A percentile compares a stretch with the other conserved stretches of the same genome.
These are phyloP conservation scores for Hephaestus fuliginosus DNA, from an alignment of 2,797 vertebrate genomes.

Conservation along the genomic window DNA sequence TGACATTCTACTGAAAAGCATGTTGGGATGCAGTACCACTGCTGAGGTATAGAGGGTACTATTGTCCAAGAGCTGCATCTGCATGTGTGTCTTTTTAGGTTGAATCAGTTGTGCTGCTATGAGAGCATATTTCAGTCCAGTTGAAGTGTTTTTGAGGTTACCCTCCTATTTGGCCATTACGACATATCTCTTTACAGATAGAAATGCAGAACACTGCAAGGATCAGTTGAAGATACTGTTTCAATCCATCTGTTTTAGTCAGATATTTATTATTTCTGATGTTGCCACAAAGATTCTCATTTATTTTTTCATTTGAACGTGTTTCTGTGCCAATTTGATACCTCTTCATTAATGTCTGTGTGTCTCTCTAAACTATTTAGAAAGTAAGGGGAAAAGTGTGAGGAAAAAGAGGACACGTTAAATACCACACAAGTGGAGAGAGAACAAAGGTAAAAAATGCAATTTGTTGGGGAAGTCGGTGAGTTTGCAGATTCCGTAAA, in stretches of 20 bases:
- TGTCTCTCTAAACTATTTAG: background rate
- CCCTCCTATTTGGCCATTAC: background rate
- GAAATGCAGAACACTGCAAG: background rate
- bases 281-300: background rate
- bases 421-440: too few species aligned
- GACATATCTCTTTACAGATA: background rate
- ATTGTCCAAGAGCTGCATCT: slow-evolving; percentile 34
- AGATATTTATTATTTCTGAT: background rate
- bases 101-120: background rate
- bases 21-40: background rate
- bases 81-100: background rate
- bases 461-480: background rate
- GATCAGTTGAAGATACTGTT: background rate
- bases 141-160: background rate
- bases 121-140: background rate
- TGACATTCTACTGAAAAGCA: background rate
- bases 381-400: background rate
- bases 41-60: slow-evolving; percentile 48
- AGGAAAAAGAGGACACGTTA: background rate
- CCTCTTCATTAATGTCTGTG: background rate
- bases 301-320: background rate
- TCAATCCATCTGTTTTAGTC: background rate
- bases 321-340: background rate
- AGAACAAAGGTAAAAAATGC: background rate
- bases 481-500: slow-evolving; percentile 1